phyloP scores from a whole-genome alignment of 1,140 invertebrate genomes.

The Drosophila yakuba region DNA sequence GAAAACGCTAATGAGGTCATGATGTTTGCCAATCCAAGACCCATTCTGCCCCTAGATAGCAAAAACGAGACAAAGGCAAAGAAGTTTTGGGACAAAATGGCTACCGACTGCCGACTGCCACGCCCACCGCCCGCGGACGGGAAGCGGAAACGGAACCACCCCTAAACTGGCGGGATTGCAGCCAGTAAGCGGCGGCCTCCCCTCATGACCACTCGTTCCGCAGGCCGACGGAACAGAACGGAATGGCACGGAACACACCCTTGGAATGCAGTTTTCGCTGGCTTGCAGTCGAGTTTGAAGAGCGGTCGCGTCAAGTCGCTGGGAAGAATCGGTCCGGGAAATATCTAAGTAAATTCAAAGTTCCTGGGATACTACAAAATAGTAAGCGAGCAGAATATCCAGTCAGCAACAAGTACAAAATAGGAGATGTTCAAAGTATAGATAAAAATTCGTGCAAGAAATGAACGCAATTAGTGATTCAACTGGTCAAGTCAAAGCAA shows the following conservation, averaged over 20 bases:
- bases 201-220: conserved; percentile 39
- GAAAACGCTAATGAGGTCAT: conserved; percentile 64
- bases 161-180: conserved; percentile 48
- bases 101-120: conserved; percentile 13
- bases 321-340: conserved; percentile 14
- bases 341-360: background rate
- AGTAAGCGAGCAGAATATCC: background rate
- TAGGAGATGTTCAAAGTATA: background rate
- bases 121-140: conserved; percentile 29
- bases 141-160: conserved; percentile 39
- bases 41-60: conserved; percentile 37
- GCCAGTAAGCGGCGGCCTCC: conserved; percentile 32
- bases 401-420: background rate
- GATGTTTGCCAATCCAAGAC: conserved; percentile 56
- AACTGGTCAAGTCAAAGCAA: no score
- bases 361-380: no score
- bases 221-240: conserved; percentile 23
- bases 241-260: conserved; percentile 27
- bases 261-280: conserved; percentile 60
- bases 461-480: no score
- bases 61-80: conserved; percentile 8
- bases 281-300: conserved; percentile 76
- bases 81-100: conserved; percentile 44
- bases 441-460: background rate
- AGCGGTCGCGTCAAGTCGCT: conserved; percentile 63